Evolutionary conservation across 2,888 invertebrate species (phyloP).

Genomic region (Acleris literana): DNA sequence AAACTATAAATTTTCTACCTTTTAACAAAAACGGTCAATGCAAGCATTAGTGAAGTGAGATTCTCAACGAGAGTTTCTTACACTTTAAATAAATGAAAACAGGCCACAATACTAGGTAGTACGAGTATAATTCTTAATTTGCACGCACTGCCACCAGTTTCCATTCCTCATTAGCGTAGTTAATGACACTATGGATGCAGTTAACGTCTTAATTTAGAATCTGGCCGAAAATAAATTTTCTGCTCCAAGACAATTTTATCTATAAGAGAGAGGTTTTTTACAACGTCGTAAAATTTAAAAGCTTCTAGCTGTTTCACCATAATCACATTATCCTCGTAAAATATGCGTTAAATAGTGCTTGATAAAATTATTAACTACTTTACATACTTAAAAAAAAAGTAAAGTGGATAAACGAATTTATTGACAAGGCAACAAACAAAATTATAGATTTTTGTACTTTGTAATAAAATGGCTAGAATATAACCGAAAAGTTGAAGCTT

Average conservation of each 20-base stretch:
- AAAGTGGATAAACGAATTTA: too few relatives aligned
- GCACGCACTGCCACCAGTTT: too few relatives aligned
- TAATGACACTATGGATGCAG: background rate
- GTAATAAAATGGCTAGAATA: too few relatives aligned
- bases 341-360: background rate
- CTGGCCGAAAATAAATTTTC: constrained; percentile 13
- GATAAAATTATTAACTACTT: background rate
- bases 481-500: too few relatives aligned
- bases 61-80: constrained; percentile 1
- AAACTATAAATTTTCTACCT: too few relatives aligned
- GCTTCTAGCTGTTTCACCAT: background rate
- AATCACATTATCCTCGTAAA: constrained; percentile 1
- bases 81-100: too few relatives aligned
- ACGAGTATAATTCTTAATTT: too few relatives aligned
- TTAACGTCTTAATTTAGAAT: constrained; percentile 22
- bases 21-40: constrained; percentile 3
- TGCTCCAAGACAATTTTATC: constrained; percentile 7
- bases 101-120: too few relatives aligned
- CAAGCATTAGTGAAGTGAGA: constrained; percentile 10
- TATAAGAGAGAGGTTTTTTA: constrained; percentile 1
- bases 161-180: constrained; percentile 12
- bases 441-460: too few relatives aligned
- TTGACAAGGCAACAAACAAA: too few relatives aligned
- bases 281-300: constrained; percentile 2
- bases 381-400: background rate